These are phyloP conservation scores for Pseudochirops cupreus DNA, from an alignment of 2,797 vertebrate species.

Conservation along the genomic window DNA sequence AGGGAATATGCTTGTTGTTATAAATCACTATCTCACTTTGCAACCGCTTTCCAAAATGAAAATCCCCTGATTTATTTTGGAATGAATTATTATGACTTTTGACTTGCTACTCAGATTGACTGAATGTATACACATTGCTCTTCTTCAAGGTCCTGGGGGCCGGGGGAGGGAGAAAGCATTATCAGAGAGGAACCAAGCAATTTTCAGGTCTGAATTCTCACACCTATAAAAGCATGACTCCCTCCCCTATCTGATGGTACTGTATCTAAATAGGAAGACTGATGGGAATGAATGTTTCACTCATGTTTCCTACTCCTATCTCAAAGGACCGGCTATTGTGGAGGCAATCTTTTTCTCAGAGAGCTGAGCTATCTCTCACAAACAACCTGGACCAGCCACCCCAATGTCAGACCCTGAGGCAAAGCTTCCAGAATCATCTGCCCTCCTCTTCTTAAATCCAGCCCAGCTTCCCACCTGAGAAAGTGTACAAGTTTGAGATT, in stretches of 20 bases:
- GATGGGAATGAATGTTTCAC: neutral
- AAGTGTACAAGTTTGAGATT: neutral
- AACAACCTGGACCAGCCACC: neutral
- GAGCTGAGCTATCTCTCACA: neutral
- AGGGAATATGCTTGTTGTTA: conserved; percentile 29
- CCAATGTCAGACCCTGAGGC: neutral
- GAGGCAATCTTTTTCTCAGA: neutral
- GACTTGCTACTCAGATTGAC: neutral
- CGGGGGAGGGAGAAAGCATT: neutral
- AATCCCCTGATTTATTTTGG: neutral
- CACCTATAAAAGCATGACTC: neutral
- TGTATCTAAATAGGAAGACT: neutral
- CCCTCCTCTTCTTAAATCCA: neutral
- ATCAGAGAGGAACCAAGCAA: neutral
- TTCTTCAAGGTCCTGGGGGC: neutral
- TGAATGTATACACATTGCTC: neutral
- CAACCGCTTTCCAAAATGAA: conserved; percentile 19
- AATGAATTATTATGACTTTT: conserved; percentile 25
- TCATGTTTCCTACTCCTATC: conserved; percentile 10
- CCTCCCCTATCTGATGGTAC: neutral
- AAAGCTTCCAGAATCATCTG: conserved; percentile 11
- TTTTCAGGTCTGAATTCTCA: conserved; percentile 12
- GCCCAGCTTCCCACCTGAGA: no score
- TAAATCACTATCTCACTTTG: conserved; percentile 33
- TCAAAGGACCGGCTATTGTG: neutral